phyloP scores from a whole-genome alignment of 2,888 invertebrate genomes.

The Didymodactylos carnosus region DNA sequence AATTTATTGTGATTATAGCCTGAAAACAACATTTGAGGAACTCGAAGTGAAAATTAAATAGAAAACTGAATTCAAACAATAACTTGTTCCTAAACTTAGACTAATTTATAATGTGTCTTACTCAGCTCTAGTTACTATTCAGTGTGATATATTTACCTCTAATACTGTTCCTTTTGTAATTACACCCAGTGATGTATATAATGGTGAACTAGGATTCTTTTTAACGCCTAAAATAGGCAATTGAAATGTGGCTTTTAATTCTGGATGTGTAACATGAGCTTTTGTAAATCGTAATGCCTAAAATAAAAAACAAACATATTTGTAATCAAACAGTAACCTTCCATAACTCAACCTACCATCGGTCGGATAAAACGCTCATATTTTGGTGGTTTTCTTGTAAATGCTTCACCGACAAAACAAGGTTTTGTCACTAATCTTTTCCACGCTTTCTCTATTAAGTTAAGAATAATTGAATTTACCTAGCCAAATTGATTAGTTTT shows the following conservation, averaged over 20 bases:
- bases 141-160: conserved; percentile 47
- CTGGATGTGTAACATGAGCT: conserved; percentile 97
- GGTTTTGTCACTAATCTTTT: conserved; percentile 98
- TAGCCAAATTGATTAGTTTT: background rate
- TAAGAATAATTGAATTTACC: background rate
- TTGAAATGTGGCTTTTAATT: conserved; percentile 87
- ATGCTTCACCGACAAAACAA: conserved; percentile 87
- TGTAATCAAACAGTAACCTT: too few species aligned
- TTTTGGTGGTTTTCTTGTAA: conserved; percentile 94
- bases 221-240: conserved; percentile 95
- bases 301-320: conserved; percentile 40
- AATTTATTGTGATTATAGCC: too few species aligned
- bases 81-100: too few species aligned
- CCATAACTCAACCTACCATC: conserved; percentile 44
- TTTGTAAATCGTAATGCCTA: conserved; percentile 60
- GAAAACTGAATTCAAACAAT: too few species aligned
- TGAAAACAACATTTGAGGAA: too few species aligned
- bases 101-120: too few species aligned
- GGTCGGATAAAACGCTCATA: conserved; percentile 94
- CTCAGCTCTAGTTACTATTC: too few species aligned
- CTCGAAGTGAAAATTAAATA: too few species aligned
- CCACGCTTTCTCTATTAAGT: conserved; percentile 68
- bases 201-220: conserved; percentile 87
- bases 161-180: conserved; percentile 95
- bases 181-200: conserved; percentile 89